Conservation (phyloP, 2,113 vertebrate species). For the Lepus timidus region DNA sequence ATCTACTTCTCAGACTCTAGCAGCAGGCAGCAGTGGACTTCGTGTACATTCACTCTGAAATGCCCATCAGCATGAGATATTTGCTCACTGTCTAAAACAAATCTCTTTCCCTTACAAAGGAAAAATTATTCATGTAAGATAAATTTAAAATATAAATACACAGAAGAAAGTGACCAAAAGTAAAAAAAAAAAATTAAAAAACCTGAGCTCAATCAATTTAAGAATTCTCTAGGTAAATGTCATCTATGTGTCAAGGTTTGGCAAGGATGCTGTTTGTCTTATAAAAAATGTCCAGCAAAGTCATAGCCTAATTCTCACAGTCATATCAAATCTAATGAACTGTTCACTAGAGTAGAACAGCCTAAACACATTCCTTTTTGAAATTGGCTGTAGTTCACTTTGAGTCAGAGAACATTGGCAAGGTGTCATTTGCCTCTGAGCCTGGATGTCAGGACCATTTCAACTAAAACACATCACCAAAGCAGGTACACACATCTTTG, state of each 20-base stretch:
- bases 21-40: neutral
- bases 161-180: neutral
- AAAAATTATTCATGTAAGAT: slow-evolving; percentile 11
- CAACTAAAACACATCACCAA: neutral
- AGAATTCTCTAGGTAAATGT: slow-evolving; percentile 31
- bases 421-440: neutral
- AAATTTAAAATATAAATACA: slow-evolving; percentile 43
- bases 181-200: neutral
- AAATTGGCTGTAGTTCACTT: slow-evolving; percentile 12
- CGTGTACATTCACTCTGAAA: neutral
- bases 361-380: neutral
- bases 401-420: slow-evolving; percentile 48
- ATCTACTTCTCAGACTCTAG: neutral
- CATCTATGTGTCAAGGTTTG: slow-evolving; percentile 1
- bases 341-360: slow-evolving; percentile 17
- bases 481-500: neutral
- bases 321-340: slow-evolving; percentile 58
- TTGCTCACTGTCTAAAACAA: slow-evolving; percentile 29
- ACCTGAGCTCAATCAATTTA: neutral
- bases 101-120: neutral
- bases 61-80: neutral
- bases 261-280: slow-evolving; percentile 34
- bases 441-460: slow-evolving; percentile 43
- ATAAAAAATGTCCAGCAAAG: slow-evolving; percentile 42
- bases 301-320: slow-evolving; percentile 42